Evolutionary conservation across 2,797 vertebrate species (phyloP).

Genomic region (Lagorchestes hirsutus): DNA sequence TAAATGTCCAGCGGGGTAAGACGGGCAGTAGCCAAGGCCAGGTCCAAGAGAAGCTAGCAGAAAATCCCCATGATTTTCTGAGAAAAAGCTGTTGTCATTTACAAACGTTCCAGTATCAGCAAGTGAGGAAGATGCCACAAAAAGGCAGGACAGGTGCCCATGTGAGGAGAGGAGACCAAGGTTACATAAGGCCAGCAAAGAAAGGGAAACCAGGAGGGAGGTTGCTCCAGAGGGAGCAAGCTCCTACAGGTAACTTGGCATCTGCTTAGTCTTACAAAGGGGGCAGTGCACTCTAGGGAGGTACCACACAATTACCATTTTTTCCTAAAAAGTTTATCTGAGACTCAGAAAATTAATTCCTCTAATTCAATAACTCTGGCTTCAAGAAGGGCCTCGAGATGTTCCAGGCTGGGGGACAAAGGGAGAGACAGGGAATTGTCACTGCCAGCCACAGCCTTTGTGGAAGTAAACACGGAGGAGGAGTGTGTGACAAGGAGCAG

Average conservation of each 20-base stretch:
- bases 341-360: slow-evolving; percentile 14
- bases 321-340: background rate
- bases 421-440: background rate
- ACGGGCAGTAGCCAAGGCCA: fast-evolving
- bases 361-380: background rate
- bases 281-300: background rate
- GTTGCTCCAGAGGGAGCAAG: background rate
- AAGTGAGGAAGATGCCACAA: background rate
- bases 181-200: background rate
- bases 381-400: background rate
- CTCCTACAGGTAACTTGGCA: background rate
- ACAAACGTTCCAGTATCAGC: background rate
- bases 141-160: background rate
- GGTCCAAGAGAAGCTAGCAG: background rate
- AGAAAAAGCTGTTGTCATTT: background rate
- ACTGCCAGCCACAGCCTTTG: background rate
- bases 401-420: background rate
- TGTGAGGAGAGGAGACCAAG: background rate
- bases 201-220: background rate
- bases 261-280: background rate
- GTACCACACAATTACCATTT: background rate
- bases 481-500: background rate
- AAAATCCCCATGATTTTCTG: background rate
- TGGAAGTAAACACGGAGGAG: background rate
- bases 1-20: background rate